phyloP scores from a whole-genome alignment of 2,888 invertebrate species.

The Tetropium fuscum region DNA sequence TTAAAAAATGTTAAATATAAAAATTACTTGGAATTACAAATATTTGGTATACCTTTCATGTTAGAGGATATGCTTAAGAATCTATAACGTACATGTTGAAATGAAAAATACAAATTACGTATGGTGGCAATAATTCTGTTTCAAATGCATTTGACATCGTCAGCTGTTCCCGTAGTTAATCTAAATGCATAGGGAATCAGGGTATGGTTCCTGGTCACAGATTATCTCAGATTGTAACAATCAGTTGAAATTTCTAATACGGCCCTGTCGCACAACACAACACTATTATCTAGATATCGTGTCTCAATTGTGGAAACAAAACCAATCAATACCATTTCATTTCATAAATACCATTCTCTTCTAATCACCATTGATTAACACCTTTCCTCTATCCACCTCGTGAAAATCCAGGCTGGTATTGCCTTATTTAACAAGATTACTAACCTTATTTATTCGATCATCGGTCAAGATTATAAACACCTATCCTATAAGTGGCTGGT shows the following conservation, averaged over 20 bases:
- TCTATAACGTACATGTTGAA: no score
- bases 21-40: no score
- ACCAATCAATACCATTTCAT: constrained; percentile 17
- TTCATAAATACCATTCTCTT: constrained; percentile 19
- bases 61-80: no score
- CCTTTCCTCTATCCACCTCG: constrained; percentile 3
- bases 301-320: constrained; percentile 8
- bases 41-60: no score
- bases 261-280: neutral
- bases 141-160: neutral
- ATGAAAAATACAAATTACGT: no score
- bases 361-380: constrained; percentile 22
- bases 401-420: constrained; percentile 3
- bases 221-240: no score
- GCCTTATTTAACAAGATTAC: constrained; percentile 14
- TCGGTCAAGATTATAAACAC: constrained; percentile 13
- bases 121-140: no score
- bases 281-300: constrained; percentile 11
- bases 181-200: no score
- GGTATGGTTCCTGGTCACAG: no score
- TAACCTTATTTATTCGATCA: constrained; percentile 14
- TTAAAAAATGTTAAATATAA: no score
- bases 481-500: constrained; percentile 3
- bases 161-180: no score
- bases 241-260: neutral